Evolutionary conservation across 2,113 vertebrate species (phyloP).

Genomic region (Indri indri): DNA sequence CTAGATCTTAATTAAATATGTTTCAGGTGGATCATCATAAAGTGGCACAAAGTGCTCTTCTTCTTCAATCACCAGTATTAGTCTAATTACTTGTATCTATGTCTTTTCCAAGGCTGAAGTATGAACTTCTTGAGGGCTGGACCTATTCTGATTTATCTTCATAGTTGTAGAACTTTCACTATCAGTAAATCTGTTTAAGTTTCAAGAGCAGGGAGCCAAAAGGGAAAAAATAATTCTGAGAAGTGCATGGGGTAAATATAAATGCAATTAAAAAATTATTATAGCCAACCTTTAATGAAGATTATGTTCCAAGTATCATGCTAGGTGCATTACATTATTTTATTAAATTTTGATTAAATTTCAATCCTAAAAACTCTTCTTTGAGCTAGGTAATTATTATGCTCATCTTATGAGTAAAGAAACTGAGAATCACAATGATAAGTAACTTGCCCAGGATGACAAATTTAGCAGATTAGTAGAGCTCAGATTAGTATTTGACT

Average conservation of each 20-base stretch:
- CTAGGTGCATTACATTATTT: background rate
- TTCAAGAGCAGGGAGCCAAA: conserved; percentile 14
- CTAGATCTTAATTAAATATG: background rate
- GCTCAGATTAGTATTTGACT: background rate
- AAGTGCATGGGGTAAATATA: background rate
- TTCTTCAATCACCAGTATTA: background rate
- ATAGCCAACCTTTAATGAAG: background rate
- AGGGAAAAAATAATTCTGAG: background rate
- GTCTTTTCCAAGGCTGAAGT: background rate
- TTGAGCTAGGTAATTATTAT: background rate
- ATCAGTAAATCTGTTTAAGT: background rate
- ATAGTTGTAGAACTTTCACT: background rate
- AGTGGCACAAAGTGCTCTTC: background rate
- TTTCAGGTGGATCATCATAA: background rate
- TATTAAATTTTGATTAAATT: background rate
- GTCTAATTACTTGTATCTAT: background rate
- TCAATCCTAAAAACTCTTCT: background rate
- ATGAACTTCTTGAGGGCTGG: background rate
- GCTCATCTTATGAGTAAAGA: background rate
- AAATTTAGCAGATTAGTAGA: background rate
- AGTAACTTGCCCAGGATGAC: background rate
- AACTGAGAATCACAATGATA: background rate
- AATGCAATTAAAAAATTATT: conserved; percentile 6
- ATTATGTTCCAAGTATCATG: background rate
- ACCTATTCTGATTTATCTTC: background rate